Conservation (phyloP, 2,888 invertebrate genomes). For the Ischnura elegans region DNA sequence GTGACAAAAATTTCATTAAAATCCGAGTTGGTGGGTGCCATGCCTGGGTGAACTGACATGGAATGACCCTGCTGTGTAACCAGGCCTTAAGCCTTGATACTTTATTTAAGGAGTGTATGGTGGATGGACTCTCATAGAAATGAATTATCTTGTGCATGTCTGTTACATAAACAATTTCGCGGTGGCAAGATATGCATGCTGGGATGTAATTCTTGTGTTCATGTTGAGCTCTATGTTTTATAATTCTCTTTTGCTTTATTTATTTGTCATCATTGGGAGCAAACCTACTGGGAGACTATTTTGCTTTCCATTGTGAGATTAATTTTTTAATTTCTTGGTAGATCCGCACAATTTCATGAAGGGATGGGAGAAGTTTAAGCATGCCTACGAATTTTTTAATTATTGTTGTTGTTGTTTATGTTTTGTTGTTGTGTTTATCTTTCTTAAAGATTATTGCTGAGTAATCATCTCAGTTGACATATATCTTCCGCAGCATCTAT, state of each 20-base stretch:
- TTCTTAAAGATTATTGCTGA: conserved; percentile 64
- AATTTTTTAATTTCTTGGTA: background rate
- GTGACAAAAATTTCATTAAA: too few species aligned
- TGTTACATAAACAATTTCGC: background rate
- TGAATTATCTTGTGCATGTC: conserved; percentile 51
- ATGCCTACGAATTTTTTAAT: conserved; percentile 19
- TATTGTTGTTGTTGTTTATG: conserved; percentile 34
- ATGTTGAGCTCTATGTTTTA: conserved; percentile 69
- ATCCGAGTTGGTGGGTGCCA: too few species aligned
- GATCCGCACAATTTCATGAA: background rate
- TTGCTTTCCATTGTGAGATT: background rate
- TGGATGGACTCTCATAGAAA: conserved; percentile 65
- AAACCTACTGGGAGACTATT: background rate
- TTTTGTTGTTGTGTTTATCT: conserved; percentile 59
- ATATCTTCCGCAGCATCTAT: conserved; percentile 34
- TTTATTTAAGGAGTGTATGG: conserved; percentile 46
- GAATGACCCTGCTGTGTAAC: too few species aligned
- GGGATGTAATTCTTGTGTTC: conserved; percentile 26
- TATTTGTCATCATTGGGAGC: background rate
- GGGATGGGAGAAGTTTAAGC: background rate
- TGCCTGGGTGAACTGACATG: too few species aligned
- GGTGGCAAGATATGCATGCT: conserved; percentile 47
- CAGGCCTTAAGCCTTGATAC: too few species aligned
- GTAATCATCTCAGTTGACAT: conserved; percentile 62
- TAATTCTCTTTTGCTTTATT: conserved; percentile 74